Conservation (phyloP, 37 sponge, comb jelly and placozoan species). For the Geodia barretti region DNA sequence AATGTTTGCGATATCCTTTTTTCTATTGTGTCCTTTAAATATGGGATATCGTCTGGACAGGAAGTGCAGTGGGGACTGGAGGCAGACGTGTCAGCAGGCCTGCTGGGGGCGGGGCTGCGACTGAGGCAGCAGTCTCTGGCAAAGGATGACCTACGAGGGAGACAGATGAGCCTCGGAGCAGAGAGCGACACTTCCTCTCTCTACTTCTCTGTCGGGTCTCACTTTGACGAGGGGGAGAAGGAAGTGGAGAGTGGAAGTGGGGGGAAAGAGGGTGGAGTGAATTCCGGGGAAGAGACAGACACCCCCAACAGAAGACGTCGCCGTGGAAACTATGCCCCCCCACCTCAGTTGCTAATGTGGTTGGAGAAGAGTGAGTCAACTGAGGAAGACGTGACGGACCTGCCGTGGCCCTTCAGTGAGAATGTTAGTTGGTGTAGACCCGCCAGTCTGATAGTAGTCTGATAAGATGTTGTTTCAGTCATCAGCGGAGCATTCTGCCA, state of each 20-base stretch:
- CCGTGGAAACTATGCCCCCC: conserved; percentile 39
- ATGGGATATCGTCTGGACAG: no score
- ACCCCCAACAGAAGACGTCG: conserved; percentile 17
- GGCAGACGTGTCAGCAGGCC: conserved; percentile 17
- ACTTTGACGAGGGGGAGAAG: conserved; percentile 60
- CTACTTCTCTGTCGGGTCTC: conserved; percentile 78
- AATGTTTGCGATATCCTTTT: no score
- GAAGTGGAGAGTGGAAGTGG: conserved; percentile 44
- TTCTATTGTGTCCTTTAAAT: no score
- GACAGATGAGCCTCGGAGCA: conserved; percentile 51
- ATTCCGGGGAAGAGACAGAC: conserved; percentile 12
- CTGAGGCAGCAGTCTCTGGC: conserved; percentile 43
- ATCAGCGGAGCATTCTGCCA: no score
- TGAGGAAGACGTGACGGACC: conserved; percentile 27
- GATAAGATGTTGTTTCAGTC: no score
- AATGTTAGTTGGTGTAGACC: not conserved
- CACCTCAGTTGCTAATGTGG: conserved; percentile 59
- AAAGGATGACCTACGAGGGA: conserved; percentile 24
- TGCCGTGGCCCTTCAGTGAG: conserved; percentile 79
- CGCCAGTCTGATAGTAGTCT: no score
- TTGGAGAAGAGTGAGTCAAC: conserved; percentile 23
- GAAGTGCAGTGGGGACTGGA: not conserved
- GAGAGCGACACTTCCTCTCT: conserved; percentile 58
- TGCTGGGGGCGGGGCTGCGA: conserved; percentile 36
- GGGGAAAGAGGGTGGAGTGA: not conserved